Evolutionary conservation across 2,888 invertebrate genomes (phyloP).

Genomic region (Eubasilissa splendida): DNA sequence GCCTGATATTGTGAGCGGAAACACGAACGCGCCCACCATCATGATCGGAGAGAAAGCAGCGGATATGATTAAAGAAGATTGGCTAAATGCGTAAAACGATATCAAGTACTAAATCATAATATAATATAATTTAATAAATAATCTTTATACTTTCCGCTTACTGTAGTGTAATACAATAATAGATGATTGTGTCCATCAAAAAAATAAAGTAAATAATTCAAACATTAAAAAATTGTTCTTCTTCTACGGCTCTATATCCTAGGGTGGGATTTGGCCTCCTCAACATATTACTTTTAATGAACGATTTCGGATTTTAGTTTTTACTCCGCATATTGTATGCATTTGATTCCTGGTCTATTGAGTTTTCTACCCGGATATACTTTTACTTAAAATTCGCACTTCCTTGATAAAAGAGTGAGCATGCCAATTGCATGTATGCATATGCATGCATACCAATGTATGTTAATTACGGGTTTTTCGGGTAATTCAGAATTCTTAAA

Average conservation of each 20-base stretch:
- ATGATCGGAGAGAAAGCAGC: conserved; percentile 90
- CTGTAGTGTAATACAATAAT: not conserved
- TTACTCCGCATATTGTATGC: too few species aligned
- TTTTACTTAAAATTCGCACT: too few species aligned
- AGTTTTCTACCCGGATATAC: too few species aligned
- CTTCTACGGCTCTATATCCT: not conserved
- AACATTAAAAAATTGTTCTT: not conserved
- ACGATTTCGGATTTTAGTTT: too few species aligned
- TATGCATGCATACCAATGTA: too few species aligned
- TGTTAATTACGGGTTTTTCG: too few species aligned
- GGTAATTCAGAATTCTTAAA: too few species aligned
- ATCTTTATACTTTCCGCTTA: not conserved
- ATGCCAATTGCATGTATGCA: too few species aligned
- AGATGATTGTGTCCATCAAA: not conserved
- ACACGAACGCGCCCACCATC: conserved; percentile 88
- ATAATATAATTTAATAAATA: not conserved
- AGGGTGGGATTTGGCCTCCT: too few species aligned
- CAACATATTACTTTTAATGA: too few species aligned
- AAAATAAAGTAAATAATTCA: not conserved
- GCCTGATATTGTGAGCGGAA: conserved; percentile 83
- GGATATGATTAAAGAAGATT: conserved; percentile 80
- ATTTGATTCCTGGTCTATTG: too few species aligned
- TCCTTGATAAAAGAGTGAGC: too few species aligned
- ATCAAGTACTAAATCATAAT: not conserved
- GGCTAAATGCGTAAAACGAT: not conserved